These are phyloP conservation scores for Phataginus tricuspis DNA, from an alignment of 2,797 vertebrate species.

Conservation along the genomic window DNA sequence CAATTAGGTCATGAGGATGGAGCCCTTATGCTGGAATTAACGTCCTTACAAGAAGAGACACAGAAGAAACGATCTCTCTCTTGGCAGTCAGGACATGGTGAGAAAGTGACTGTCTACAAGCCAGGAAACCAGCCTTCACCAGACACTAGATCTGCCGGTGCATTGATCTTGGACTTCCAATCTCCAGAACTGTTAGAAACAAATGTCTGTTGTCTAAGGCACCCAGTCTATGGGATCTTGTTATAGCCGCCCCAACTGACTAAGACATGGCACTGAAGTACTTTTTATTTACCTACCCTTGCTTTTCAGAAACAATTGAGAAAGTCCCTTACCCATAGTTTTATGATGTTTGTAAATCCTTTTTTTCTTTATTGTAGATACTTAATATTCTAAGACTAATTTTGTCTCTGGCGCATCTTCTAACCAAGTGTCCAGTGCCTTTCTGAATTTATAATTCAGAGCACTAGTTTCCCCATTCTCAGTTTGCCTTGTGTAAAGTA, in stretches of 20 bases:
- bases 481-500: constrained; percentile 6
- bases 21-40: background rate
- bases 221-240: background rate
- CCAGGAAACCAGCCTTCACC: background rate
- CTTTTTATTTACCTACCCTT: background rate
- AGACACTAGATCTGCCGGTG: background rate
- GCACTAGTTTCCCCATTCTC: background rate
- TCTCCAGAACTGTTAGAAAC: background rate
- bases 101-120: background rate
- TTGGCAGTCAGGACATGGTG: background rate
- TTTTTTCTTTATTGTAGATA: background rate
- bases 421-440: background rate
- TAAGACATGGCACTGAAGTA: background rate
- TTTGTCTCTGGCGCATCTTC: background rate
- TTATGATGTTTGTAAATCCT: background rate
- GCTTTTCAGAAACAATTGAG: background rate
- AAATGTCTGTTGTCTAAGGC: background rate
- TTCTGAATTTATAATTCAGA: background rate
- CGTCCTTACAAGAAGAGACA: background rate
- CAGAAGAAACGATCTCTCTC: background rate
- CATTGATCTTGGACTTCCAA: background rate
- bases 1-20: background rate
- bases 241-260: background rate
- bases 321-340: background rate
- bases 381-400: constrained; percentile 28